Base-by-base conservation (phyloP, 1,140 invertebrate genomes). In the Globodera rostochiensis region DNA sequence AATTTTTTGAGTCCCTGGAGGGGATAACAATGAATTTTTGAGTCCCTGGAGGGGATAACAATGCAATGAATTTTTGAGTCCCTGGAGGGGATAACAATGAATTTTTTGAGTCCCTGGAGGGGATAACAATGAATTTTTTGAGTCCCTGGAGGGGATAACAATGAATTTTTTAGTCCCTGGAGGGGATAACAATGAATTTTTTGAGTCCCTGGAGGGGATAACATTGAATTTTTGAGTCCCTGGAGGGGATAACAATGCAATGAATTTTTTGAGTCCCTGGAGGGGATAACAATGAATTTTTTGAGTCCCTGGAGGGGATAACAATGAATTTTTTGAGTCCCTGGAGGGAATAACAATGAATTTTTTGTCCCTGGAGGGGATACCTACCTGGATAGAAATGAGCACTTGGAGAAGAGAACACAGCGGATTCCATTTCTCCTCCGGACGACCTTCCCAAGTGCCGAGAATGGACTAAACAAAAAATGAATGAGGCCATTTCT, bases 341-440 rank as follows among this genome's bases (percentile, higher is more conserved):
- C 25, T 25, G 25, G 25, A 25, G 25, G 25, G n/a, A n/a, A n/a
- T n/a, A n/a, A n/a, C n/a, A n/a, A n/a, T n/a, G n/a, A n/a, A n/a
- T n/a, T n/a, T n/a, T 25, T 25, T 25, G 25, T 25, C 25, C 25
- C 25, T 25, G 25, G 25, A 25, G 25, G 25, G 25, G 25, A 25
- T 25, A 25, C 0, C 25, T 77, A 88, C 87, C 91, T 98, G 96
- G 87, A 98, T 98, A 57, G 95, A 97, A 15, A 98, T 95, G 86
- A 98, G 92, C 64, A 98, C 95, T 79, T 89, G 88, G 36, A 89
- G 95, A 75, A 98, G 92, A 89, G 98, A 96, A 91, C 95, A 97
- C 71, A 95, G 97, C 0, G 96, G 94, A 91, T 97, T 98, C 96
- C 96, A 98, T 91, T 97, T 96, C 90, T 98, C 96, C 91, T 98